Conservation (phyloP, 1,140 invertebrate species). For the Drusus annulatus region DNA sequence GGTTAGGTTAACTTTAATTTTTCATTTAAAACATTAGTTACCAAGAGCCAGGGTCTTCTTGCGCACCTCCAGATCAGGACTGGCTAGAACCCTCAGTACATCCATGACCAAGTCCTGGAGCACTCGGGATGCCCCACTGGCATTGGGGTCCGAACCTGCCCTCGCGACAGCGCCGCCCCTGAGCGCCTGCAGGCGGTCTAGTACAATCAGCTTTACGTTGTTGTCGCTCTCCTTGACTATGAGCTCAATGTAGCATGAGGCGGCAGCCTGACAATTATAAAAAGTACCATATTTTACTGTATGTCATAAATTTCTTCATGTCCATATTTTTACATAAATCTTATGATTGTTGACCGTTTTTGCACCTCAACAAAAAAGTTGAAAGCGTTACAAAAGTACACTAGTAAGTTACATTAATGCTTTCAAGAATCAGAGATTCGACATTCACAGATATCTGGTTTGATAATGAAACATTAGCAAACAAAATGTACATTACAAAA, state of each 20-base stretch:
- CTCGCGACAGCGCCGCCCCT: conserved; percentile 80
- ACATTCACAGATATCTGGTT: too few relatives aligned
- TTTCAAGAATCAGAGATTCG: too few relatives aligned
- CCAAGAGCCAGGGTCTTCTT: conserved; percentile 89
- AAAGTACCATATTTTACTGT: background rate
- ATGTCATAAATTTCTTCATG: too few relatives aligned
- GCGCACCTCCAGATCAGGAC: conserved; percentile 95
- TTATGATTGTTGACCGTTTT: too few relatives aligned
- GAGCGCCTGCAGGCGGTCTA: conserved; percentile 94
- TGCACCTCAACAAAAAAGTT: too few relatives aligned
- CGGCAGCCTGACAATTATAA: conserved; percentile 81
- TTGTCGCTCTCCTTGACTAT: conserved; percentile 99
- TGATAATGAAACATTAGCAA: too few relatives aligned
- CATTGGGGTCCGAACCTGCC: conserved; percentile 23
- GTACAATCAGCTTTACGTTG: conserved; percentile 99
- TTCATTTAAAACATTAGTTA: conserved; percentile 56
- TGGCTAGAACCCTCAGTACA: conserved; percentile 92
- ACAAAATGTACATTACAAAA: too few relatives aligned
- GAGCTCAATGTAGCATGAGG: conserved; percentile 97
- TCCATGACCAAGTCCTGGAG: conserved; percentile 99
- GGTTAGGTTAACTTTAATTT: too few relatives aligned
- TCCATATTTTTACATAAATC: too few relatives aligned
- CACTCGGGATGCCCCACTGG: conserved; percentile 89
- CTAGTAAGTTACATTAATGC: too few relatives aligned
- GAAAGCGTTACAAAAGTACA: too few relatives aligned